Evolutionary conservation across 2,888 invertebrate genomes (phyloP).

Genomic region (Hedychridium roseum): DNA sequence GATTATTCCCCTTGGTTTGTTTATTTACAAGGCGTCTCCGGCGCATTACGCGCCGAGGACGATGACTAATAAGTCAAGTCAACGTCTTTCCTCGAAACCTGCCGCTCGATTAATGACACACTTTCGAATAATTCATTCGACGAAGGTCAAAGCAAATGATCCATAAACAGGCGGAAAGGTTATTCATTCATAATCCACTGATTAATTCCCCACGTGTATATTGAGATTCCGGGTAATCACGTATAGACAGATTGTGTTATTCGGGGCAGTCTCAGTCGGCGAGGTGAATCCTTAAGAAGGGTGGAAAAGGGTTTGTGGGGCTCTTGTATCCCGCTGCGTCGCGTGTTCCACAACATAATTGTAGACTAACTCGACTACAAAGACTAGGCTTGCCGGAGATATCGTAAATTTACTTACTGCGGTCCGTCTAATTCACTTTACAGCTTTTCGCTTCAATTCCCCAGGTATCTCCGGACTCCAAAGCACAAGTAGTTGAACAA

Average conservation of each 20-base stretch:
- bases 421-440: conserved; percentile 28
- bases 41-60: neutral
- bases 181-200: neutral
- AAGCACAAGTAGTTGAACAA: no score
- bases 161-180: neutral
- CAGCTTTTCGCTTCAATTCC: no score
- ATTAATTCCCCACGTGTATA: neutral
- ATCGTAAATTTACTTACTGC: conserved; percentile 38
- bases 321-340: conserved; percentile 19
- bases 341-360: conserved; percentile 43
- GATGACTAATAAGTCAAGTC: no score
- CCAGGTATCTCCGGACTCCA: no score
- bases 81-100: neutral
- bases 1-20: conserved; percentile 12
- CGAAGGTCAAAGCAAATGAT: neutral
- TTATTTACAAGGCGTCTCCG: conserved; percentile 6
- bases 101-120: conserved; percentile 1
- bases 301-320: conserved; percentile 7
- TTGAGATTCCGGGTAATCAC: neutral
- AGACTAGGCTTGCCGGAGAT: conserved; percentile 37
- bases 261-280: neutral
- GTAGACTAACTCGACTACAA: conserved; percentile 33
- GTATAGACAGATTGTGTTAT: neutral
- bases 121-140: conserved; percentile 17
- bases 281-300: neutral